Evolutionary conservation across 2,888 invertebrate species (phyloP).

Genomic region (Actias luna): DNA sequence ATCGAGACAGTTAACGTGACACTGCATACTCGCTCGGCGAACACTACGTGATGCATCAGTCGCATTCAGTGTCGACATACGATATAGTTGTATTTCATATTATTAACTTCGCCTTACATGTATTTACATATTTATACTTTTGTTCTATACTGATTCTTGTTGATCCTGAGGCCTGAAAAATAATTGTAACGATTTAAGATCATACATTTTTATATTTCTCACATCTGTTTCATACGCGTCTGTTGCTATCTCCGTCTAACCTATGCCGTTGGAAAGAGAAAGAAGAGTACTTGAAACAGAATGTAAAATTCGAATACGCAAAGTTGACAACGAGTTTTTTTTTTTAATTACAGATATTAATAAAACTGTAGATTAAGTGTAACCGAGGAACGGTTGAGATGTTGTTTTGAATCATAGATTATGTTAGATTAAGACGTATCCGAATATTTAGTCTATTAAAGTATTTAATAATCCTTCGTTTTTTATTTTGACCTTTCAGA

Average conservation of each 20-base stretch:
- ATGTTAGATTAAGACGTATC: conserved; percentile 41
- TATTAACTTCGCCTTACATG: no score
- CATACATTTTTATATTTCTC: no score
- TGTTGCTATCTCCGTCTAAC: neutral
- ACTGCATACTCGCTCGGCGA: no score
- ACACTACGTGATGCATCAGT: no score
- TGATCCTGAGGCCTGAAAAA: no score
- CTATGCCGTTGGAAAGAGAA: neutral
- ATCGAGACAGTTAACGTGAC: no score
- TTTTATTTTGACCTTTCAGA: conserved; percentile 30
- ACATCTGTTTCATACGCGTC: no score
- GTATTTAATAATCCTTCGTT: conserved; percentile 40
- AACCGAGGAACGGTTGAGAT: neutral
- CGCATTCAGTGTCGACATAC: no score
- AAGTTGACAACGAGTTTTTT: neutral
- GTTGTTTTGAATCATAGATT: conserved; percentile 24
- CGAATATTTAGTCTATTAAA: conserved; percentile 62
- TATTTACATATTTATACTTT: no score
- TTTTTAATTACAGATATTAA: neutral
- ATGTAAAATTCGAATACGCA: neutral
- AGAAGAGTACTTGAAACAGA: neutral
- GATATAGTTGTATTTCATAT: no score
- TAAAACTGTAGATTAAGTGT: neutral
- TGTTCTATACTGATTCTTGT: no score
- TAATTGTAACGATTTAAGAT: no score